phyloP scores from a whole-genome alignment of 35 echinoderm and acorn worm genomes.

The Diadema setosum region DNA sequence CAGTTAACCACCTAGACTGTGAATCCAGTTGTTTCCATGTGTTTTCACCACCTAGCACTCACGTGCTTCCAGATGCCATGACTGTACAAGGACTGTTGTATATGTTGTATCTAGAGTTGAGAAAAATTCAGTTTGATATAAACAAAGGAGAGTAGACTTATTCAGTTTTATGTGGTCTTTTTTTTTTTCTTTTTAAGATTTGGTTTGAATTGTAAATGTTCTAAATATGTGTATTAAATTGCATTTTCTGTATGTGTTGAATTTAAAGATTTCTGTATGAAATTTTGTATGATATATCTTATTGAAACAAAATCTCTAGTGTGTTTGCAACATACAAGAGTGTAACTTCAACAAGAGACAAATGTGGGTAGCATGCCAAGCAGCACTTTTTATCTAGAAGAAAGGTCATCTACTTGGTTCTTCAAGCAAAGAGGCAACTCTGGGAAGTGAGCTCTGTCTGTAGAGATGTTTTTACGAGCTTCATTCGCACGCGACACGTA shows the following conservation, averaged over 20 bases:
- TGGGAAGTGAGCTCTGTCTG: no score
- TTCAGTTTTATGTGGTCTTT: neutral
- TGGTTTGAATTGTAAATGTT: neutral
- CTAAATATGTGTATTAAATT: neutral
- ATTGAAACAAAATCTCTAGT: no score
- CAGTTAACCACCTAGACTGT: constrained; percentile 28
- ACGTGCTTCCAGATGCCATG: constrained; percentile 17
- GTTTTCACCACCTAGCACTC: constrained; percentile 11
- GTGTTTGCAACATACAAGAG: no score
- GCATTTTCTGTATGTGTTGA: neutral
- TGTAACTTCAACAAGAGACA: no score
- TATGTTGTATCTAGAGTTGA: constrained; percentile 8
- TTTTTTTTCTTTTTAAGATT: neutral
- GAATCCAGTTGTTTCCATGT: constrained; percentile 13
- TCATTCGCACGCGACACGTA: no score
- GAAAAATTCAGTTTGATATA: neutral
- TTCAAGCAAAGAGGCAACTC: no score
- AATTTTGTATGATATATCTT: constrained; percentile 3
- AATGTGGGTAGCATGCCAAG: no score
- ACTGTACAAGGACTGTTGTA: neutral
- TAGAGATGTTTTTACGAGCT: no score
- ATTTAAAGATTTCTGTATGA: neutral
- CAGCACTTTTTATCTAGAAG: no score
- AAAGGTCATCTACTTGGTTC: no score
- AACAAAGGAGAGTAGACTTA: neutral